These are phyloP conservation scores for Hemicentrotus pulcherrimus DNA, from an alignment of 35 echinoderm and acorn worm species.

Conservation along the genomic window DNA sequence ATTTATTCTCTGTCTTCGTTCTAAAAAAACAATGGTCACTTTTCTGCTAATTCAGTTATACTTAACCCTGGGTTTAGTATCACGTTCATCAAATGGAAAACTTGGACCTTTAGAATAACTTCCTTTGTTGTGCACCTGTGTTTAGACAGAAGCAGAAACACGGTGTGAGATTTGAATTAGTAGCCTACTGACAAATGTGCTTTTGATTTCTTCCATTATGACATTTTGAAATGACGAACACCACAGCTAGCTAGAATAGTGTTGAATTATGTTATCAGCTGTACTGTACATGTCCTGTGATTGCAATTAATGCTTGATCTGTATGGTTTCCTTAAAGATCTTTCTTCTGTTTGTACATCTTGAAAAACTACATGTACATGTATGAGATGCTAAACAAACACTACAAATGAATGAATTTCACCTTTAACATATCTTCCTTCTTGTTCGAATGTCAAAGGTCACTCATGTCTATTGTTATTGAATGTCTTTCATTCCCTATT, in stretches of 20 bases:
- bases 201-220: background rate
- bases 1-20: too few species aligned
- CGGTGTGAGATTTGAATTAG: too few species aligned
- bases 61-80: too few species aligned
- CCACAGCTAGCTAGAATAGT: background rate
- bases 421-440: background rate
- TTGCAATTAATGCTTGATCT: too few species aligned
- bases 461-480: background rate
- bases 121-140: too few species aligned
- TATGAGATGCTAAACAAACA: background rate
- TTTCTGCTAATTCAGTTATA: too few species aligned
- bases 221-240: background rate
- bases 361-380: background rate
- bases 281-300: background rate
- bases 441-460: background rate
- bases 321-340: too few species aligned
- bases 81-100: too few species aligned
- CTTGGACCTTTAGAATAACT: too few species aligned
- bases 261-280: background rate
- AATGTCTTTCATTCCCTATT: background rate
- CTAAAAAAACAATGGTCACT: too few species aligned
- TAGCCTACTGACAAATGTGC: too few species aligned
- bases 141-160: too few species aligned
- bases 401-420: background rate
- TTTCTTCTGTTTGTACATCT: background rate